Base-by-base conservation (phyloP, 2,797 vertebrate genomes). In the Acanthurus leucopareius region DNA sequence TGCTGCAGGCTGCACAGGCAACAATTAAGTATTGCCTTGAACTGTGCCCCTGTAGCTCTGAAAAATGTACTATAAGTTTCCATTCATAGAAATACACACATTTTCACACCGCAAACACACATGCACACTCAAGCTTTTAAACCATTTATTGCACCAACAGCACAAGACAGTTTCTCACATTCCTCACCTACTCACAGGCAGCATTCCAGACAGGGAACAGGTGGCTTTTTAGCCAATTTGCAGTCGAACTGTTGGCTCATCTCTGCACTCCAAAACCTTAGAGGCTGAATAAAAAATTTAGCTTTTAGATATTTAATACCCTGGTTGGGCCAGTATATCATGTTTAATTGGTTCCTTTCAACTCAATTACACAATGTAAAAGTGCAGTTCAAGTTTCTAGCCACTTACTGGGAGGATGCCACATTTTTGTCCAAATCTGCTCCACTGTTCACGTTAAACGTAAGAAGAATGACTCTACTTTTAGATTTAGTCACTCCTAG, bases 191-290 rank as follows among this genome's bases (percentile, higher is more conserved):
- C 40, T 40, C 10, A 28, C 49, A 22, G 32, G 47, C 28, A 51
- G 32, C 51, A 65, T 64, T 63, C 63, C 68, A 71, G 58, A 22
- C 17, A 7, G 60, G 11, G 22, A 79, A 77, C 80, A 84, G 84
- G 79, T 79, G 79, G 57, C 51, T 65, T 70, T 80, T 78, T 47
- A 47, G n/a, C 38, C 15, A 0, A 0, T 52, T 15, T 53, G 69
- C 62, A 47, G 60, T n/a, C 67, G 68, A 68, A 74, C 48, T 10
- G 0, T 40, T 59, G 28, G 67, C 78, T 71, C 11, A 32, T 51
- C 38, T 72, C 32, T 69, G 22, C 2, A 57, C 35, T 70, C 8
- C 38, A 63, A 63, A 38, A 72, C 17, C 10, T 42, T 45, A 49
- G 70, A 69, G 0, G 2, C 10, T 53, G 22, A 22, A 49, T 49